Evolutionary conservation across 2,888 invertebrate species (phyloP).

Genomic region (Cephus nigrinus): DNA sequence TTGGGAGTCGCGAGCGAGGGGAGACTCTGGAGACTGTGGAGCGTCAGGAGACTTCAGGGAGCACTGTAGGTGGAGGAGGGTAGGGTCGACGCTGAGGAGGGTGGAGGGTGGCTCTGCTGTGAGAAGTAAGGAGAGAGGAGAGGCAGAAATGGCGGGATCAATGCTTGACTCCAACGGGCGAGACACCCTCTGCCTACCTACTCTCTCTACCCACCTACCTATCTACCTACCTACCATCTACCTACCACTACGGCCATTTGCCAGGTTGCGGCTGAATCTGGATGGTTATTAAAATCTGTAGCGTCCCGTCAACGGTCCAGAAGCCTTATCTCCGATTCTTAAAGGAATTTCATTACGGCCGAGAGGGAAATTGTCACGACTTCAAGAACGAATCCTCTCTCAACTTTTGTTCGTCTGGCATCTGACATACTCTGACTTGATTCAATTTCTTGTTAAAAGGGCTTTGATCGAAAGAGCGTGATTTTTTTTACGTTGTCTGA

Average conservation of each 20-base stretch:
- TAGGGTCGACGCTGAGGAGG: constrained; percentile 25
- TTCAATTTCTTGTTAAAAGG: neutral
- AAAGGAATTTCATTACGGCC: constrained; percentile 3
- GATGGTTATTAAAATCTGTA: constrained; percentile 52
- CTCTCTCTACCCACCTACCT: neutral
- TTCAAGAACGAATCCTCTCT: neutral
- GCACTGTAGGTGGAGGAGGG: constrained; percentile 11
- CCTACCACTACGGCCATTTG: constrained; percentile 49
- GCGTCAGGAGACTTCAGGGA: neutral
- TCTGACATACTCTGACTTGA: neutral
- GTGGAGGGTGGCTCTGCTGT: constrained; percentile 13
- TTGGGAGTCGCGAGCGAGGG: neutral
- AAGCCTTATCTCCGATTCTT: constrained; percentile 5
- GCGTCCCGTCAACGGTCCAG: constrained; percentile 7
- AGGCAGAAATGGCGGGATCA: constrained; percentile 40
- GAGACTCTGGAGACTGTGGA: neutral
- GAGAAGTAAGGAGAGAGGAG: constrained; percentile 16
- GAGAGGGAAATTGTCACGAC: neutral
- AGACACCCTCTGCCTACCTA: constrained; percentile 22
- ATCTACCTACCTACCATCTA: constrained; percentile 24
- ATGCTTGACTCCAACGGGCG: constrained; percentile 48
- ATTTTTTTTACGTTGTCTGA: constrained; percentile 8
- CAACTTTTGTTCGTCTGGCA: neutral
- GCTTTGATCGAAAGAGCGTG: neutral
- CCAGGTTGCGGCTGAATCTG: constrained; percentile 45